Conservation (phyloP, 2,797 vertebrate genomes). For the Discoglossus pictus region DNA sequence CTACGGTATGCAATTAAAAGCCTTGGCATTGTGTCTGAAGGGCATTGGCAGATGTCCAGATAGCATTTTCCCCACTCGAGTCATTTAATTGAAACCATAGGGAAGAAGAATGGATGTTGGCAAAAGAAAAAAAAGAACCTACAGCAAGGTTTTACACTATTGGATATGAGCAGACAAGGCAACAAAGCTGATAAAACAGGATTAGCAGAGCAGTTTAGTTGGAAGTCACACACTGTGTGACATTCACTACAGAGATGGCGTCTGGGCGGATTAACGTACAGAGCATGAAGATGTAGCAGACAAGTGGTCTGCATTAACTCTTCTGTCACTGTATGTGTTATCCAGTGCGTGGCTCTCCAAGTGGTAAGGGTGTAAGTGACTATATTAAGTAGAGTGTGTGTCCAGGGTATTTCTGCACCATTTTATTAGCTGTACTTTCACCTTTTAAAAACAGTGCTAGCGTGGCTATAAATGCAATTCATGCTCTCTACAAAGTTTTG, state of each 20-base stretch:
- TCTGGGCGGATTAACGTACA: conserved; percentile 76
- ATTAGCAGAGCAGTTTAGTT: conserved; percentile 78
- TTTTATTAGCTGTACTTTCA: too few species aligned
- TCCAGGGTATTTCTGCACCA: too few species aligned
- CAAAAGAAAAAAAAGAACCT: conserved; percentile 69
- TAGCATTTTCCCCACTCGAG: conserved; percentile 66
- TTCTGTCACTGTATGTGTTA: conserved; percentile 1
- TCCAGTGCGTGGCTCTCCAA: too few species aligned
- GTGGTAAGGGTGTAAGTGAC: too few species aligned
- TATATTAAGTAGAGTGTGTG: too few species aligned
- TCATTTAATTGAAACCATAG: conserved; percentile 77
- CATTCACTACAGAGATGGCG: conserved; percentile 69
- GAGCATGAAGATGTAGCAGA: conserved; percentile 75
- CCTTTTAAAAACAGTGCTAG: too few species aligned
- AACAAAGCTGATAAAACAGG: conserved; percentile 78
- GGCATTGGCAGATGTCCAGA: conserved; percentile 76
- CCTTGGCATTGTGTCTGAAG: conserved; percentile 78
- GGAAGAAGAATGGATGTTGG: conserved; percentile 48
- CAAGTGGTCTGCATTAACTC: conserved; percentile 72
- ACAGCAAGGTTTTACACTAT: conserved; percentile 68
- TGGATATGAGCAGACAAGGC: conserved; percentile 79
- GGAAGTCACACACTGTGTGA: conserved; percentile 77
- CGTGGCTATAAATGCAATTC: too few species aligned
- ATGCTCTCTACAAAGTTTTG: too few species aligned
- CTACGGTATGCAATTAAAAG: conserved; percentile 63